Base-by-base conservation (phyloP, 2,113 vertebrate genomes). In the Antechinus stuartii region DNA sequence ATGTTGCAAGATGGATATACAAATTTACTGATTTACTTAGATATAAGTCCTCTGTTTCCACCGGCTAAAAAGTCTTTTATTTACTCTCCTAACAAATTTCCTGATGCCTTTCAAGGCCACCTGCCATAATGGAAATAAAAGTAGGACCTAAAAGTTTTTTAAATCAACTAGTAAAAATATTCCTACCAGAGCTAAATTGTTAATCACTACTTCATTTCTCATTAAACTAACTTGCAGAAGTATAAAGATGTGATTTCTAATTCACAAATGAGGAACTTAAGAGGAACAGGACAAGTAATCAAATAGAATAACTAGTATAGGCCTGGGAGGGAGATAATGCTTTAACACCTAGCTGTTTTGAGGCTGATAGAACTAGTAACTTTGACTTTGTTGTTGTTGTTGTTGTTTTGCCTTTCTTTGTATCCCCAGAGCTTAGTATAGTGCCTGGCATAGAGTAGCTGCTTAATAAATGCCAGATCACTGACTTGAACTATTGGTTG, bases 231-330 rank as follows among this genome's bases (percentile, higher is more conserved):
- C 30, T 12, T 68, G 10, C 27, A 68, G 9, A 68, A 14, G 11
- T 57, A 57, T 27, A 49, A 68, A 12, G 27, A 2, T 35, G 30
- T n/a, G 57, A 61, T 19, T 76, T 76, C 14, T 76, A 19, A n/a
- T 16, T 76, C 30, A 76, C 61, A 76, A n/a, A 76, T 76, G 14
- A 76, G 14, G 12, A 76, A 92, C 55, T 93, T 94, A 92, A 96
- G 89, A 22, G 91, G 2, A 27, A 92, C 19, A 54, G 14, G 90
- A 27, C 96, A 68, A 76, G 50, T 89, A 3, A 19, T 25, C 91
- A 95, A 61, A 26, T 53, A 54, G 90, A 26, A 42, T 49, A 56
- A 91, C 76, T 19, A 68, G 6, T 23, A 94, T 30, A 46, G 56
- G 46, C 4, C n/a, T 50, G 26, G 61, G 61, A 93, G 68, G 54